phyloP scores from a whole-genome alignment of 2,888 invertebrate genomes.

The Hofmannophila pseudospretella region DNA sequence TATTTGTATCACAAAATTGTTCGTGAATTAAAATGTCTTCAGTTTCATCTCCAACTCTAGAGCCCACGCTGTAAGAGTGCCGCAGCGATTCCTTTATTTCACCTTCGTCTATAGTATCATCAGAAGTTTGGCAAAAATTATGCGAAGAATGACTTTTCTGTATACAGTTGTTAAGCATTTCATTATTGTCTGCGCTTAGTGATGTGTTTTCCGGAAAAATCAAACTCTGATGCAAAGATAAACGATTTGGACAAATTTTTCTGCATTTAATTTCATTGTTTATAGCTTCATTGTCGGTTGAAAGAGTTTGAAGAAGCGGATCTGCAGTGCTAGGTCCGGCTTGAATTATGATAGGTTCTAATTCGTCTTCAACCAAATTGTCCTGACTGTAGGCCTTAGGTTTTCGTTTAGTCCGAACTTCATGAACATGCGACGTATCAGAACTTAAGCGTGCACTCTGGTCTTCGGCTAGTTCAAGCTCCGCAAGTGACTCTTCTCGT shows the following conservation, averaged over 20 bases:
- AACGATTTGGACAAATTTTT: no score
- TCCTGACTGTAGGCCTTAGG: slow-evolving; percentile 43
- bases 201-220: slow-evolving; percentile 26
- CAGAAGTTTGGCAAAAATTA: slow-evolving; percentile 28
- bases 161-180: slow-evolving; percentile 34
- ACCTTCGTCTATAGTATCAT: slow-evolving; percentile 19
- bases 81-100: slow-evolving; percentile 25
- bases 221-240: no score
- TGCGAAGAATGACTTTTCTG: slow-evolving; percentile 35
- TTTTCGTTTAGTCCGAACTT: slow-evolving; percentile 21
- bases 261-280: no score
- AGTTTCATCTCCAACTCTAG: slow-evolving; percentile 26
- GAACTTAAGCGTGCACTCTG: slow-evolving; percentile 12
- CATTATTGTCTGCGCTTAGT: slow-evolving; percentile 30
- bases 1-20: slow-evolving; percentile 56
- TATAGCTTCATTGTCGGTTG: slow-evolving; percentile 23
- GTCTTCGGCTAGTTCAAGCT: slow-evolving; percentile 27
- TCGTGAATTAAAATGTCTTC: slow-evolving; percentile 22
- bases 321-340: slow-evolving; percentile 34
- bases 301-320: slow-evolving; percentile 11
- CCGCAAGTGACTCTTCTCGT: slow-evolving; percentile 40
- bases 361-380: slow-evolving; percentile 29
- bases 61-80: slow-evolving; percentile 33
- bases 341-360: slow-evolving; percentile 22
- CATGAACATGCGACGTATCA: slow-evolving; percentile 9